Conservation (phyloP, 2,888 invertebrate genomes). For the Chromoteleia sp. region DNA sequence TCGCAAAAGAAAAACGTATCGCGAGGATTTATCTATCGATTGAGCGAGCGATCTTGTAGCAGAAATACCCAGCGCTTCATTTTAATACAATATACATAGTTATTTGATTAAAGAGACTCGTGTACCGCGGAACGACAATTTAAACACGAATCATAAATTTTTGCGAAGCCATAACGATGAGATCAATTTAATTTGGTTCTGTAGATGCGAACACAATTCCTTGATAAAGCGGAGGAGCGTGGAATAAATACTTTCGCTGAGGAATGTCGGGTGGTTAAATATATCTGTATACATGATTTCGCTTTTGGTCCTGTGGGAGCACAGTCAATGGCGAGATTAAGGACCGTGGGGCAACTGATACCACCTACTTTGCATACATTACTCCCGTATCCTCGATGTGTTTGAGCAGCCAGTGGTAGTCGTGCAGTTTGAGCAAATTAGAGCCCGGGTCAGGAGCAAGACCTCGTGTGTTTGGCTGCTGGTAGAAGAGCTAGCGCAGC, state of each 20-base stretch:
- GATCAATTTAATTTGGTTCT: constrained; percentile 54
- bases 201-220: constrained; percentile 53
- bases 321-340: constrained; percentile 77
- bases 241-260: constrained; percentile 47
- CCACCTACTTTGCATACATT: constrained; percentile 79
- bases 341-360: constrained; percentile 74
- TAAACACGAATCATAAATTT: constrained; percentile 50
- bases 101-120: constrained; percentile 32
- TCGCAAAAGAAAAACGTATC: neutral
- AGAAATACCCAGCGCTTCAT: constrained; percentile 9
- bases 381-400: constrained; percentile 67
- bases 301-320: constrained; percentile 60
- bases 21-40: neutral
- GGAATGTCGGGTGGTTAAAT: constrained; percentile 54
- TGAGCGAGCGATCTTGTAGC: neutral
- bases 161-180: constrained; percentile 36
- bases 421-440: constrained; percentile 68
- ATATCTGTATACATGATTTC: constrained; percentile 62
- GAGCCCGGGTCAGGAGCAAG: constrained; percentile 60
- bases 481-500: constrained; percentile 45
- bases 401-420: constrained; percentile 69
- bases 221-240: constrained; percentile 46
- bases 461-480: constrained; percentile 47
- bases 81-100: constrained; percentile 50
- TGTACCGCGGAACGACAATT: constrained; percentile 11